Conservation (phyloP, 2,888 invertebrate genomes). For the Drosophila anceps region DNA sequence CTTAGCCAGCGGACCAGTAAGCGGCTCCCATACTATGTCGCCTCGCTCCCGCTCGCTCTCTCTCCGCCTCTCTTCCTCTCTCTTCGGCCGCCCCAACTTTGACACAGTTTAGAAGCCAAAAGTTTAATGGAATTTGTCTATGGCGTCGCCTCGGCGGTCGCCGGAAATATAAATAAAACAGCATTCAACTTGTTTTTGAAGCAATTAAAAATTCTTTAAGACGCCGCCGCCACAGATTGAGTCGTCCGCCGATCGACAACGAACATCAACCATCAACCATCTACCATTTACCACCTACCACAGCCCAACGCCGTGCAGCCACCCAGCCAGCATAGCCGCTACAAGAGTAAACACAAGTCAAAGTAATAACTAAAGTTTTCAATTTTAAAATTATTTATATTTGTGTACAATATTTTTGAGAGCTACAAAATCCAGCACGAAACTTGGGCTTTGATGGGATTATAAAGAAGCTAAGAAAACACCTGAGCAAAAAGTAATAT, state of each 20-base stretch:
- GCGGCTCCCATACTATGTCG: constrained; percentile 23
- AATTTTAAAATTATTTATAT: constrained; percentile 63
- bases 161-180: constrained; percentile 79
- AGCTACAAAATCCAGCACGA: constrained; percentile 1
- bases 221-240: constrained; percentile 50
- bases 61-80: neutral
- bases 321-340: neutral
- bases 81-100: constrained; percentile 58
- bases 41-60: neutral
- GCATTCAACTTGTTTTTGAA: constrained; percentile 82
- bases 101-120: constrained; percentile 80
- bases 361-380: constrained; percentile 62
- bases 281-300: neutral
- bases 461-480: neutral
- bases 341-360: constrained; percentile 59
- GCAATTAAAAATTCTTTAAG: constrained; percentile 81
- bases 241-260: constrained; percentile 43
- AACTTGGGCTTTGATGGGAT: constrained; percentile 2
- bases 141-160: constrained; percentile 66
- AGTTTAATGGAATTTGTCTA: constrained; percentile 82
- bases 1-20: constrained; percentile 76
- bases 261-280: neutral
- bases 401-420: constrained; percentile 36
- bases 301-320: neutral
- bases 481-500: neutral